Conservation (phyloP, 2,113 vertebrate species). For the Clupea harengus region DNA sequence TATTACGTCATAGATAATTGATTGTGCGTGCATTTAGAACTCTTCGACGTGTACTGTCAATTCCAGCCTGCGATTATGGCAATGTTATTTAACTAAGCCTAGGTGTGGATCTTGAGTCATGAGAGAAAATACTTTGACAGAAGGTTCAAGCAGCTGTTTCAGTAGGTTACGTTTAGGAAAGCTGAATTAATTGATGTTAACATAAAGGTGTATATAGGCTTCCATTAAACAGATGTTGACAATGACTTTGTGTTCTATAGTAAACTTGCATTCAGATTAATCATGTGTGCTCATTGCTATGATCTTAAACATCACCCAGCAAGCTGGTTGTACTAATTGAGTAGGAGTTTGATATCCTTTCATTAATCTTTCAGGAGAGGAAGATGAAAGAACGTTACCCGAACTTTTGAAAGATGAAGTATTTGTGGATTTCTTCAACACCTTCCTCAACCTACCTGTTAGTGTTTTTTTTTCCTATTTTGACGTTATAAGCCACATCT, state of each 20-base stretch:
- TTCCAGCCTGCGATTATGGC: neutral
- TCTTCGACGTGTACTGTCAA: no score
- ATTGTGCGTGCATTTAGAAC: no score
- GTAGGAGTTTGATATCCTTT: neutral
- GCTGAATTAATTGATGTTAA: neutral
- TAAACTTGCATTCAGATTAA: neutral
- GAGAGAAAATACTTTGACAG: neutral
- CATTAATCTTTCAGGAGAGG: neutral
- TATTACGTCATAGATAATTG: no score
- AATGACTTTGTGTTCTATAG: neutral
- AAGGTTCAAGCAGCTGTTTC: neutral
- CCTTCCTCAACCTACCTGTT: constrained; percentile 39
- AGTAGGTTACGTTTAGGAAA: neutral
- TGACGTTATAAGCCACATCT: no score
- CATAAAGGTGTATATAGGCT: neutral
- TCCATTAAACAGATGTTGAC: neutral
- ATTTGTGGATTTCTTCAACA: constrained; percentile 41
- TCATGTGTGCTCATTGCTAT: neutral
- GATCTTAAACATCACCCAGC: neutral
- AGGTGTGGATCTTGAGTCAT: neutral
- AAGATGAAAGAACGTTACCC: neutral
- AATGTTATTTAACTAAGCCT: neutral
- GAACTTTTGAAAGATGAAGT: constrained; percentile 25
- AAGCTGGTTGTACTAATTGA: neutral
- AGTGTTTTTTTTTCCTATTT: neutral